Evolutionary conservation across 2,113 vertebrate species (phyloP), one percentile per base, ranked within the genome.

Genomic region (Zosterops hypoxanthus): DNA sequence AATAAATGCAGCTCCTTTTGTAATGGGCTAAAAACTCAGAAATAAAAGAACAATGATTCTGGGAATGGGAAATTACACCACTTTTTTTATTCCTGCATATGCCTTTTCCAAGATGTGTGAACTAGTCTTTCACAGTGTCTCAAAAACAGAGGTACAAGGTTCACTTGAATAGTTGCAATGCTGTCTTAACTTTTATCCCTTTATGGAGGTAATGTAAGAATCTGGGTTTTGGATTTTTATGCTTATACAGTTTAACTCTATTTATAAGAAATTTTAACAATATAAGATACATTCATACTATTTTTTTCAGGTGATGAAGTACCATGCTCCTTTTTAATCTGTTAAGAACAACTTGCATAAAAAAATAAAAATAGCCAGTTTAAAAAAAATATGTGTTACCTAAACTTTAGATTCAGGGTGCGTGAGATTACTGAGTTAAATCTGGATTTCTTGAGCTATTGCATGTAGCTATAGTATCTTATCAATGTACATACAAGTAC

Each of bases 101-200:
- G 20, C 28, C n/a, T 94, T 97, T 96, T 94, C 44, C 50, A 81
- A 94, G 52, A 61, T 65, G 49, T 33, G 20, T 49, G 76, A 86
- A 84, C 36, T 86, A 42, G 70, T 89, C 29, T 69, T 82, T 71
- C 44, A 59, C 16, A 52, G 42, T 75, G 41, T 86, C 55, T 95
- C 36, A 88, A 36, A 94, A 88, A 39, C 13, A 63, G 39, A 79
- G 24, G 7, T 69, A 77, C 75, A 65, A 82, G 52, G 82, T 96
- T 97, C 91, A 93, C 81, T 89, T 91, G 91, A 93, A 70, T 89
- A 93, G 36, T 66, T 81, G 82, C 49, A 84, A 17, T 70, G 73
- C 39, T 69, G 12, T 95, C 91, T 90, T 95, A 46, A 80, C 44
- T 96, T 95, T 92, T 90, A 87, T 78, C 52, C 33, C 84, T 92